phyloP scores from a whole-genome alignment of 2,888 invertebrate species.

The Rhimphoctona megacephalus region DNA sequence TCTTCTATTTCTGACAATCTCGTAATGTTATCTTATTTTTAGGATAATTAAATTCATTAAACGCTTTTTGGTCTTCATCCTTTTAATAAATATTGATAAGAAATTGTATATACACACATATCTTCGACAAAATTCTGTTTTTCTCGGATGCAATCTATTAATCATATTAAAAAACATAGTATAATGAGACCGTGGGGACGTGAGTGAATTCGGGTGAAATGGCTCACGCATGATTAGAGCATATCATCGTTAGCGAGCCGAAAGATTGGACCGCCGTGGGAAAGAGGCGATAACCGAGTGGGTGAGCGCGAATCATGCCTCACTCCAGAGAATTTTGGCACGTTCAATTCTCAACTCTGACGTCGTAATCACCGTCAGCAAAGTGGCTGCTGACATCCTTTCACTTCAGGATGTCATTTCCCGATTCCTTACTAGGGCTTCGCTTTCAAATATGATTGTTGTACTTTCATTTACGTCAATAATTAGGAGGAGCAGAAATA shows the following conservation, averaged over 20 bases:
- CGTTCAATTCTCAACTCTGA: conserved; percentile 44
- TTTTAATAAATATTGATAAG: neutral
- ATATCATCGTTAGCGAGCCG: conserved; percentile 63
- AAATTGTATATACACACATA: neutral
- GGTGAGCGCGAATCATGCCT: conserved; percentile 50
- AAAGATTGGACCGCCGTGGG: conserved; percentile 73
- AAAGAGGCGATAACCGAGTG: conserved; percentile 73
- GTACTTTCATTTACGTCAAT: neutral
- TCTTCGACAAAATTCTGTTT: neutral
- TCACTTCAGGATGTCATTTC: conserved; percentile 19
- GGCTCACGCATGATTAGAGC: conserved; percentile 62
- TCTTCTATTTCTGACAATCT: neutral
- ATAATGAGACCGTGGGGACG: conserved; percentile 55
- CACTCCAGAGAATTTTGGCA: conserved; percentile 58
- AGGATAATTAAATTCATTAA: neutral
- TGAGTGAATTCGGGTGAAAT: conserved; percentile 63
- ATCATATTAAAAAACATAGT: conserved; percentile 20
- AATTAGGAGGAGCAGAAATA: neutral
- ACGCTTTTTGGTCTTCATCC: neutral
- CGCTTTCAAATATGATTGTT: neutral
- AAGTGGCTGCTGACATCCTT: conserved; percentile 48
- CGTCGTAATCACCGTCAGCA: conserved; percentile 40
- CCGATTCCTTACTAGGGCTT: conserved; percentile 1
- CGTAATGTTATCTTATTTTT: neutral
- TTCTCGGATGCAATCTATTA: conserved; percentile 5